A percentile compares a stretch with the other conserved stretches of the same genome.
Evolutionary conservation across 1,140 invertebrate species (phyloP).

Genomic region (Cyclargus thomasi): DNA sequence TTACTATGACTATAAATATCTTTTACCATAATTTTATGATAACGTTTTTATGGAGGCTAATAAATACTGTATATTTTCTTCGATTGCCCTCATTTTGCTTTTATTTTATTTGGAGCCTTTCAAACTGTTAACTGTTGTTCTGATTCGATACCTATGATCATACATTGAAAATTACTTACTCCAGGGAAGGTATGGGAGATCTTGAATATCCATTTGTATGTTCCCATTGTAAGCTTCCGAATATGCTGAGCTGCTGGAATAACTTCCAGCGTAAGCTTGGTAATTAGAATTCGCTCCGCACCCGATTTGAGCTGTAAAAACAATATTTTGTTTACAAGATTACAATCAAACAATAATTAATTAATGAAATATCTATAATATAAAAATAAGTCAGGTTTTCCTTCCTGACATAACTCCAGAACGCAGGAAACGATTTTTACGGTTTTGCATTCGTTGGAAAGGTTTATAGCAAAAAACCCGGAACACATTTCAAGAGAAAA

Average conservation of each 20-base stretch:
- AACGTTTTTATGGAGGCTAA: neutral
- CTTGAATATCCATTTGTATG: neutral
- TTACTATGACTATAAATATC: neutral
- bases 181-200: neutral
- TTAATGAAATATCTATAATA: too few relatives aligned
- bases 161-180: neutral
- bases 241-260: neutral
- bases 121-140: too few relatives aligned
- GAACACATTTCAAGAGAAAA: too few relatives aligned
- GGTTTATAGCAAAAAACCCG: too few relatives aligned
- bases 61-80: neutral
- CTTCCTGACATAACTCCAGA: too few relatives aligned
- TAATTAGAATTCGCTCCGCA: neutral
- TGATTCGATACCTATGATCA: too few relatives aligned
- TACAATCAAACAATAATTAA: too few relatives aligned
- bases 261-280: neutral
- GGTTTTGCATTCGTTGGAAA: too few relatives aligned
- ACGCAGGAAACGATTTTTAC: too few relatives aligned
- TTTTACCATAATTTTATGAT: neutral
- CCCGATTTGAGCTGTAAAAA: neutral
- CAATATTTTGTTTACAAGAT: neutral
- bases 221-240: neutral
- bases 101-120: neutral
- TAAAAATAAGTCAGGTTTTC: too few relatives aligned
- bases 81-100: neutral